A percentile compares a stretch with the other conserved stretches of the same genome.
phyloP scores from a whole-genome alignment of 1,140 invertebrate species.

The Atta texana region DNA sequence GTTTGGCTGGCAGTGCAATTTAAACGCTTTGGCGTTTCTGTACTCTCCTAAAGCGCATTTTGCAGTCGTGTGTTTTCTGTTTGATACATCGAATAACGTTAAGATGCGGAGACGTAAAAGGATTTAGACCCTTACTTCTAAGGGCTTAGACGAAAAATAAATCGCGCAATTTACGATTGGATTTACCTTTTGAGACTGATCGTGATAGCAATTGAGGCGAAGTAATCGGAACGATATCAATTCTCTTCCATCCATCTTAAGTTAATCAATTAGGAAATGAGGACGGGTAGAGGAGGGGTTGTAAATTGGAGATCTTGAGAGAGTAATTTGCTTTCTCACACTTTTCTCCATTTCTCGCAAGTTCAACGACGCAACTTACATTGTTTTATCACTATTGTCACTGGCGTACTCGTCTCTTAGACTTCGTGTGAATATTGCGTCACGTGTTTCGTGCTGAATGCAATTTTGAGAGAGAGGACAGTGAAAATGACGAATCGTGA shows the following conservation, averaged over 20 bases:
- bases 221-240: constrained; percentile 23
- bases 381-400: constrained; percentile 25
- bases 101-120: background rate
- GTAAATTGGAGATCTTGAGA: background rate
- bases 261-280: constrained; percentile 27
- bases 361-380: constrained; percentile 28
- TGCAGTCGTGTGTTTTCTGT: background rate
- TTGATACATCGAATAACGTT: background rate
- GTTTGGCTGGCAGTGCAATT: constrained; percentile 42
- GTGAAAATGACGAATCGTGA: constrained; percentile 7
- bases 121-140: background rate
- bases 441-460: constrained; percentile 25
- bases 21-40: constrained; percentile 11
- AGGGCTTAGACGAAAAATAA: background rate
- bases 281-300: background rate
- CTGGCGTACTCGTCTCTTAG: constrained; percentile 31
- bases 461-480: constrained; percentile 22
- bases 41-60: constrained; percentile 25
- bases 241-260: constrained; percentile 38
- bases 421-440: constrained; percentile 28
- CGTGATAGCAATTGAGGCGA: background rate
- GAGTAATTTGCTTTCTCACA: constrained; percentile 8
- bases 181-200: background rate
- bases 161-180: background rate
- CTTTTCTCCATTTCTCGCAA: background rate